Conservation (phyloP, 2,888 invertebrate species). For the Oscheius onirici region DNA sequence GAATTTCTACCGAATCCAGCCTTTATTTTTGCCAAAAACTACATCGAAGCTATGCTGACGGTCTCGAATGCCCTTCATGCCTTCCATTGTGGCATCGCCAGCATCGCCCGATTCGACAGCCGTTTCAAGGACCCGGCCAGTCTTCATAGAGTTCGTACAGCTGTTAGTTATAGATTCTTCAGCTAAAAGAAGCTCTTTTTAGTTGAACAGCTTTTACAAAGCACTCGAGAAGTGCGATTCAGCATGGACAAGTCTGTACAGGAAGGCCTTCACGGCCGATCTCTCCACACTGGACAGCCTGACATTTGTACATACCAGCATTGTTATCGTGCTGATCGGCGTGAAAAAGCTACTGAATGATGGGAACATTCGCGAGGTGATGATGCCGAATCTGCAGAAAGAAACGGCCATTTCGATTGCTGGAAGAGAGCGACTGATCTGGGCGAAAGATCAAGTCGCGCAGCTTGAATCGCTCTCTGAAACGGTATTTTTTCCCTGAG, state of each 20-base stretch:
- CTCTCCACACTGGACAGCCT: slow-evolving; percentile 35
- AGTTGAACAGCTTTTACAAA: not conserved
- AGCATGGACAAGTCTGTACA: slow-evolving; percentile 37
- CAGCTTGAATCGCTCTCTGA: not conserved
- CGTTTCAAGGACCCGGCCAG: not conserved
- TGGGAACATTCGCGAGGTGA: slow-evolving; percentile 1
- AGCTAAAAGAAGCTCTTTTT: not conserved
- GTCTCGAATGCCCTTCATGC: not conserved
- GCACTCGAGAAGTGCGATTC: slow-evolving; percentile 1
- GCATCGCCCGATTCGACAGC: not conserved
- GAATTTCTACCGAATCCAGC: not conserved
- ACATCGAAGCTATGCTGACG: not conserved
- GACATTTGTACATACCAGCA: not conserved
- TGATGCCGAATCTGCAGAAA: not conserved
- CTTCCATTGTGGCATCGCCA: not conserved
- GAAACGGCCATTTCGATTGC: slow-evolving; percentile 10
- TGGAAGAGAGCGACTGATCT: not conserved
- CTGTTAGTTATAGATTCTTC: not conserved
- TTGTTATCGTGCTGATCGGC: not conserved
- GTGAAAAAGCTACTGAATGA: not conserved
- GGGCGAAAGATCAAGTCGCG: not conserved
- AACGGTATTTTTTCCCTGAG: not conserved
- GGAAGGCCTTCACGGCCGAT: slow-evolving; percentile 41
- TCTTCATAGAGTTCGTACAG: not conserved
- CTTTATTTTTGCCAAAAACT: not conserved